phyloP scores from a whole-genome alignment of 2,113 vertebrate genomes.

The Thermophis baileyi region DNA sequence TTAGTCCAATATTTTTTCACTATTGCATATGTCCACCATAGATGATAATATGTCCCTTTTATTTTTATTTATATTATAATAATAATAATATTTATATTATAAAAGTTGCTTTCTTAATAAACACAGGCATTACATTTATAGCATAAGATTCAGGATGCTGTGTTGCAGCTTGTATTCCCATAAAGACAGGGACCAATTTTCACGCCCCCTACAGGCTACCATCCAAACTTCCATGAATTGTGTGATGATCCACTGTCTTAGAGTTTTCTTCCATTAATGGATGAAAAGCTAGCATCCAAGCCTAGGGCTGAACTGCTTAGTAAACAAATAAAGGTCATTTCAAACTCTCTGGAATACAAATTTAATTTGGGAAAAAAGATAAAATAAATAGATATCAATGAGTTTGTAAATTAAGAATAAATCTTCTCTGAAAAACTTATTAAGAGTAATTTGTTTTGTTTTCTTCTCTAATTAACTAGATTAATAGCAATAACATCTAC shows the following conservation, averaged over 20 bases:
- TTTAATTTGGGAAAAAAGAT: slow-evolving; percentile 30
- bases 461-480: slow-evolving; percentile 61
- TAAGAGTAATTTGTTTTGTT: slow-evolving; percentile 65
- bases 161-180: neutral
- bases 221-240: neutral
- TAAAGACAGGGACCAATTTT: neutral
- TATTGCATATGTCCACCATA: no score
- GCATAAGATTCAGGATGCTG: neutral
- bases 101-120: no score
- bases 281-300: neutral
- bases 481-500: slow-evolving; percentile 61
- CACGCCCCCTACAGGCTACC: accelerated
- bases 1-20: no score
- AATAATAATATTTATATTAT: no score
- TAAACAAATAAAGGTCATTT: slow-evolving; percentile 27
- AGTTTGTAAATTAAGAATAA: slow-evolving; percentile 55
- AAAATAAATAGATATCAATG: slow-evolving; percentile 54
- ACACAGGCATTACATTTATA: neutral
- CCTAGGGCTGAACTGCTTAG: neutral
- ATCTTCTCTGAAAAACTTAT: slow-evolving; percentile 57
- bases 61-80: no score
- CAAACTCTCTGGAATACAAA: slow-evolving; percentile 22
- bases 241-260: neutral
- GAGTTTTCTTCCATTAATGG: neutral
- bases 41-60: no score